These are phyloP conservation scores for Ectropis crepuscularia DNA, from an alignment of 2,888 invertebrate species.

Conservation along the genomic window DNA sequence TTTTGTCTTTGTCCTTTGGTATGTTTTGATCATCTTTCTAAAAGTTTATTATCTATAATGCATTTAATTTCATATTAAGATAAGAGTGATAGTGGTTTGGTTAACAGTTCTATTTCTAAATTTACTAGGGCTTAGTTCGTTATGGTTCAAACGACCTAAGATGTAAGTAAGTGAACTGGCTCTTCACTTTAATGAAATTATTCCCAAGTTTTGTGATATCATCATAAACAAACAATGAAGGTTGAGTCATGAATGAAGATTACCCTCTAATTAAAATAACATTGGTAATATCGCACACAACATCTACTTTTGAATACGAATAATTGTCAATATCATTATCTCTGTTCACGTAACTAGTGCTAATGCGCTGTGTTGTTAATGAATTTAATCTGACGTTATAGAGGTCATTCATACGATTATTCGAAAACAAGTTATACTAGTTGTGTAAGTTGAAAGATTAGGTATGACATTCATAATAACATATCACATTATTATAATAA, in stretches of 20 bases:
- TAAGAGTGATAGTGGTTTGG: constrained; percentile 76
- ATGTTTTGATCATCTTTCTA: constrained; percentile 40
- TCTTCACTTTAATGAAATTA: constrained; percentile 13
- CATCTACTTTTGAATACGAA: constrained; percentile 40
- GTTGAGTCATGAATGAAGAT: constrained; percentile 55
- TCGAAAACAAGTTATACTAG: constrained; percentile 33
- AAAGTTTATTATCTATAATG: constrained; percentile 48
- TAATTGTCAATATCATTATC: constrained; percentile 61
- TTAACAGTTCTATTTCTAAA: constrained; percentile 39
- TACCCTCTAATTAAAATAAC: constrained; percentile 48
- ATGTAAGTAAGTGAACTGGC: not conserved
- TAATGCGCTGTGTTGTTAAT: constrained; percentile 36
- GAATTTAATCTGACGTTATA: constrained; percentile 37
- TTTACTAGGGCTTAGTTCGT: constrained; percentile 15
- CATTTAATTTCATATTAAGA: constrained; percentile 58
- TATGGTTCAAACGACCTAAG: not conserved
- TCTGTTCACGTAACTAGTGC: constrained; percentile 43
- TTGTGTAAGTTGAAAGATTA: constrained; percentile 22
- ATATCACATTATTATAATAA: not conserved
- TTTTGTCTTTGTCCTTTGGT: constrained; percentile 44
- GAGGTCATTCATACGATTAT: constrained; percentile 34
- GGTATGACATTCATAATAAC: not conserved
- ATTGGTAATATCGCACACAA: constrained; percentile 41
- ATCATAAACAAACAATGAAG: constrained; percentile 48
- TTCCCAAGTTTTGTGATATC: constrained; percentile 37